Percentiles rank a stretch among this genome's conserved stretches.
These are phyloP conservation scores for Sisyra terminalis DNA, from an alignment of 2,888 invertebrate genomes.

Conservation along the genomic window DNA sequence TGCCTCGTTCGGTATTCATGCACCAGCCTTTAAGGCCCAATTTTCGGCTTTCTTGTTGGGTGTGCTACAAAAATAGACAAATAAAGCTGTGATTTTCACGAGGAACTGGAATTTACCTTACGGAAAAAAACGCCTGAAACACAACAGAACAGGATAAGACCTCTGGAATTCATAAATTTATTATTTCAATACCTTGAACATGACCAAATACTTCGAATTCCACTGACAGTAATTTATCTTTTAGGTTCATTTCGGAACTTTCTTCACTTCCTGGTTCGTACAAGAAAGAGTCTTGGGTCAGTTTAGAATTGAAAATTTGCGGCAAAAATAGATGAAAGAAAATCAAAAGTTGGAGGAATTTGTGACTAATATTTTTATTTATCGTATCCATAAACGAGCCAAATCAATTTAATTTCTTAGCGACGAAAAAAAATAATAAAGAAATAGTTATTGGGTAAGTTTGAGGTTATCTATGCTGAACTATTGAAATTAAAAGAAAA, in stretches of 20 bases:
- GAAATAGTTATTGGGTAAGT: too few relatives aligned
- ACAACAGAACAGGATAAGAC: background rate
- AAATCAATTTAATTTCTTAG: too few relatives aligned
- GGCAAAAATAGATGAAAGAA: too few relatives aligned
- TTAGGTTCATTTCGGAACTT: background rate
- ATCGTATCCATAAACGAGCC: too few relatives aligned
- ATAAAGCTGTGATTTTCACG: background rate
- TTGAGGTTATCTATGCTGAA: too few relatives aligned
- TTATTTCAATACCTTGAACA: slow-evolving; percentile 39
- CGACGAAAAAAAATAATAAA: too few relatives aligned
- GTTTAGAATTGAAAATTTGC: too few relatives aligned
- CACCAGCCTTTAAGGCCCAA: slow-evolving; percentile 55
- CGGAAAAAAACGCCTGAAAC: slow-evolving; percentile 29
- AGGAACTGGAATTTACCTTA: slow-evolving; percentile 27
- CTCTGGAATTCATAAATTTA: slow-evolving; percentile 12
- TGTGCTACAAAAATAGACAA: slow-evolving; percentile 32
- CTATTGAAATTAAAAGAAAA: too few relatives aligned
- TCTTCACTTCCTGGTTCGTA: too few relatives aligned
- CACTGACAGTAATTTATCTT: slow-evolving; percentile 18
- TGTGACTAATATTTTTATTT: too few relatives aligned
- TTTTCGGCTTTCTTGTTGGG: slow-evolving; percentile 43
- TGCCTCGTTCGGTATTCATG: slow-evolving; percentile 47
- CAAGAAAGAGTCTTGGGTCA: too few relatives aligned
- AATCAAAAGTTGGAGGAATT: too few relatives aligned
- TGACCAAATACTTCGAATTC: slow-evolving; percentile 44